Evolutionary conservation across 2,113 vertebrate species (phyloP).

Genomic region (Sula dactylatra): DNA sequence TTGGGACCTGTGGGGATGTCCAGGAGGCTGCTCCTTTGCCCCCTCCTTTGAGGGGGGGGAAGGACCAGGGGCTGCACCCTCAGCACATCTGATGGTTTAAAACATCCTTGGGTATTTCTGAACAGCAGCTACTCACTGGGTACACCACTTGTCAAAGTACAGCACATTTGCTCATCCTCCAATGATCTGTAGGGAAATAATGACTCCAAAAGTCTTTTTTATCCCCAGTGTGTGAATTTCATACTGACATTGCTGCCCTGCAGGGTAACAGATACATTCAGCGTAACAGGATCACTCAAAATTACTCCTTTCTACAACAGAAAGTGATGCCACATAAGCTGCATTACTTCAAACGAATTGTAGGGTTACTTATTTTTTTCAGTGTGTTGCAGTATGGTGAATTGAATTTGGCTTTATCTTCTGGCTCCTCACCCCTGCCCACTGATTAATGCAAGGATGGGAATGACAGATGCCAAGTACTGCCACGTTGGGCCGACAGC

Average conservation of each 20-base stretch:
- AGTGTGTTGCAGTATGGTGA: not conserved
- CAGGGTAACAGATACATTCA: not conserved
- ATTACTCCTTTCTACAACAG: not conserved
- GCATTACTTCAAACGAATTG: not conserved
- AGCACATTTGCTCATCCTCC: not conserved
- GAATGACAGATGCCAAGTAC: not conserved
- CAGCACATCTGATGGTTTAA: not conserved
- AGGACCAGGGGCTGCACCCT: not conserved
- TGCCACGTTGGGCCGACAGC: rapidly evolving
- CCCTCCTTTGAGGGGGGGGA: not conserved
- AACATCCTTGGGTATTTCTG: not conserved
- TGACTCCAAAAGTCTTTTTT: not conserved
- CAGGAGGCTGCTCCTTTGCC: not conserved
- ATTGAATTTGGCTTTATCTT: not conserved
- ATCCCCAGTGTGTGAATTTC: not conserved
- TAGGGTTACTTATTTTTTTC: not conserved
- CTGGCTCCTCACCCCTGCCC: rapidly evolving
- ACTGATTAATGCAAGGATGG: not conserved
- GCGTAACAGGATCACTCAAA: not conserved
- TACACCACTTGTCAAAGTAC: not conserved
- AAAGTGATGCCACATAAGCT: not conserved
- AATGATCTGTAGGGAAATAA: not conserved
- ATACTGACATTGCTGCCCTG: not conserved
- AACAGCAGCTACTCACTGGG: not conserved
- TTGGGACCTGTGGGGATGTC: not conserved